Percentiles rank a stretch among this genome's conserved stretches.
phyloP scores from a whole-genome alignment of 2,113 vertebrate species.

The Nesoenas mayeri region DNA sequence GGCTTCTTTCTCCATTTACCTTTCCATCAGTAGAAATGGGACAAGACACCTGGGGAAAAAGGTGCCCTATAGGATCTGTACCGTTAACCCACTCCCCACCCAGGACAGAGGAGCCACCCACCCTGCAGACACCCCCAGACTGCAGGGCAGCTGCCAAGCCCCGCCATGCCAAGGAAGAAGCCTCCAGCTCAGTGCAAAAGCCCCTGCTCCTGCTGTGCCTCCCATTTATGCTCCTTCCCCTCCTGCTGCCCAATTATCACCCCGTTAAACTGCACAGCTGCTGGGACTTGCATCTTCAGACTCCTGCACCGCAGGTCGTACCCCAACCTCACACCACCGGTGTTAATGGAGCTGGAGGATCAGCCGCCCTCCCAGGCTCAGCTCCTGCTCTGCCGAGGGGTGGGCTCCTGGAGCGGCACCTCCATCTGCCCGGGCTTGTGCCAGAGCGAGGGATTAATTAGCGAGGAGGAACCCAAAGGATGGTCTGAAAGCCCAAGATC shows the following conservation, averaged over 20 bases:
- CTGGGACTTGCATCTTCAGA: neutral
- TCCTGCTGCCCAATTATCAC: neutral
- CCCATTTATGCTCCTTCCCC: neutral
- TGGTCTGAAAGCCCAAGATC: neutral
- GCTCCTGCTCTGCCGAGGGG: neutral
- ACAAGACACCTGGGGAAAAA: neutral
- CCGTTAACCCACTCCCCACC: neutral
- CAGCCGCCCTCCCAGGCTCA: neutral
- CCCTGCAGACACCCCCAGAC: neutral
- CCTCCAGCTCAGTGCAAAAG: neutral
- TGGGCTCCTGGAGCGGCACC: neutral
- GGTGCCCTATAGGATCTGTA: neutral
- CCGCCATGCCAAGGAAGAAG: neutral
- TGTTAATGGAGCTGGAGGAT: neutral
- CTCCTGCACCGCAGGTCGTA: neutral
- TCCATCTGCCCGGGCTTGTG: neutral
- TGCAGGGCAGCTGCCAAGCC: neutral
- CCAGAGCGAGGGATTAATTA: neutral
- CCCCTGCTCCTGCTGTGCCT: neutral
- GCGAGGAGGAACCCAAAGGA: neutral
- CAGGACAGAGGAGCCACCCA: neutral
- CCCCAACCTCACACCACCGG: neutral
- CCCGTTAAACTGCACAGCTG: constrained; percentile 14
- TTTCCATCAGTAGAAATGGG: neutral
- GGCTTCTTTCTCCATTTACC: neutral